phyloP scores from a whole-genome alignment of 2,888 invertebrate species.

The Chalcosyrphus nemorum region DNA sequence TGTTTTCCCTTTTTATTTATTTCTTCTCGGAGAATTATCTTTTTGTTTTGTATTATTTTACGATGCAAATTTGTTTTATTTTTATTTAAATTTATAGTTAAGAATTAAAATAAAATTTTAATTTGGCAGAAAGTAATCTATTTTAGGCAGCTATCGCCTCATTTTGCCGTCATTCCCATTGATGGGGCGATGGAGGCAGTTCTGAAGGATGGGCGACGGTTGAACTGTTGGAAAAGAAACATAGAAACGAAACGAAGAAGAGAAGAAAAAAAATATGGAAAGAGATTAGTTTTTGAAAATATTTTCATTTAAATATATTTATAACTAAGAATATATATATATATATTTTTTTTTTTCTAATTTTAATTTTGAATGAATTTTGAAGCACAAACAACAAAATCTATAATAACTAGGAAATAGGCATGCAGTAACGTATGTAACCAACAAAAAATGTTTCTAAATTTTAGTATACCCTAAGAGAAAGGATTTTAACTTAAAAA shows the following conservation, averaged over 20 bases:
- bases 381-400: conserved; percentile 70
- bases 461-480: not conserved
- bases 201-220: conserved; percentile 98
- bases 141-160: conserved; percentile 83
- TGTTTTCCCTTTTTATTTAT: conserved; percentile 49
- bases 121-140: conserved; percentile 73
- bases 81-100: conserved; percentile 74
- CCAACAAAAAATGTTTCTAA: not conserved
- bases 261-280: conserved; percentile 32
- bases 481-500: not conserved
- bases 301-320: not conserved
- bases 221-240: conserved; percentile 87
- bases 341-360: not conserved
- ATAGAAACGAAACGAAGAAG: conserved; percentile 16
- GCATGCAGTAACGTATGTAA: conserved; percentile 22
- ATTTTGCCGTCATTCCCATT: conserved; percentile 94
- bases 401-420: not conserved
- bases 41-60: conserved; percentile 19
- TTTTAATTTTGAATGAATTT: conserved; percentile 8
- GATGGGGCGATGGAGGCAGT: conserved; percentile 98
- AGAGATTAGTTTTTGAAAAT: not conserved
- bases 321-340: not conserved
- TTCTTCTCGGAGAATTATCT: conserved; percentile 47
- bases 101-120: conserved; percentile 74
- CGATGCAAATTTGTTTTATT: conserved; percentile 50